These are phyloP conservation scores for Antheraea assamensis DNA, from an alignment of 2,888 invertebrate genomes.

Conservation along the genomic window DNA sequence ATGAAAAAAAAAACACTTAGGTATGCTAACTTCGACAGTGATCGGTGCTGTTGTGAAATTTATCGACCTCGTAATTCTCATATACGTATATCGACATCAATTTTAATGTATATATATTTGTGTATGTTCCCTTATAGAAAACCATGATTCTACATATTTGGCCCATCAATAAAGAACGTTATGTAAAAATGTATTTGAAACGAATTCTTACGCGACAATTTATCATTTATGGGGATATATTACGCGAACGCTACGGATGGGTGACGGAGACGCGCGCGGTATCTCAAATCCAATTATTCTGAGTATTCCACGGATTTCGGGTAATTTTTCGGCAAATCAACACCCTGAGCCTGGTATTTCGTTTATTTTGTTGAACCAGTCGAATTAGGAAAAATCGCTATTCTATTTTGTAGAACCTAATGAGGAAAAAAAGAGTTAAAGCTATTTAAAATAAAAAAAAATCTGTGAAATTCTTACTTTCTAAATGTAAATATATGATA, in stretches of 20 bases:
- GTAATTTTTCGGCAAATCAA: conserved; percentile 37
- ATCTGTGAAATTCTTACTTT: no score
- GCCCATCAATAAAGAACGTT: neutral
- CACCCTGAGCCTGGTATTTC: neutral
- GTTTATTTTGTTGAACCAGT: neutral
- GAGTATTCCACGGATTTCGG: conserved; percentile 32
- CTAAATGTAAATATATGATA: no score
- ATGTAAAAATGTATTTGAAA: conserved; percentile 12
- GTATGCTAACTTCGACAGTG: no score
- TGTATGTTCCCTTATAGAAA: neutral
- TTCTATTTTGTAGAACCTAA: no score
- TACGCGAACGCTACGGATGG: conserved; percentile 28
- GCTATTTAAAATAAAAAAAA: no score
- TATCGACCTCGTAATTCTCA: no score
- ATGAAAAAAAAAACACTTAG: no score
- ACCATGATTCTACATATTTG: neutral
- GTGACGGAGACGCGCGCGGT: conserved; percentile 43
- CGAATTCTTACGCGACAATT: conserved; percentile 22
- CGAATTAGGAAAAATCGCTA: neutral
- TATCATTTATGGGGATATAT: conserved; percentile 23
- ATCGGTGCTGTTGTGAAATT: no score
- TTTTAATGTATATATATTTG: neutral
- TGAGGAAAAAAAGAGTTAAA: no score
- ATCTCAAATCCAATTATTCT: conserved; percentile 65
- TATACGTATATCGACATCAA: no score